These are phyloP conservation scores for Zygaena filipendulae DNA, from an alignment of 2,888 invertebrate species.

Conservation along the genomic window DNA sequence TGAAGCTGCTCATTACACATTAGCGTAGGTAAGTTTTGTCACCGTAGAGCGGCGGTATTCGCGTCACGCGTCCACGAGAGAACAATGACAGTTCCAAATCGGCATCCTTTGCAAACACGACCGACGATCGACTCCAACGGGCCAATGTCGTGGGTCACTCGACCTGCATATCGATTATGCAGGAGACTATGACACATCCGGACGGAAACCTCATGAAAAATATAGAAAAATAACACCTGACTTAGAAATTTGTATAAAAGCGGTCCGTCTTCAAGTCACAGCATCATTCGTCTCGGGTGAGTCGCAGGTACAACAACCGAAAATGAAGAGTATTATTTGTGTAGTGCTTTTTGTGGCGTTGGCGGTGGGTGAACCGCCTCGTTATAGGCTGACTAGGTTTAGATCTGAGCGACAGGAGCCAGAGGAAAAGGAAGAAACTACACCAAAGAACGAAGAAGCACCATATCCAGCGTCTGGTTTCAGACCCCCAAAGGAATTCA, in stretches of 20 bases:
- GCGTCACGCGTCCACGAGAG: constrained; percentile 38
- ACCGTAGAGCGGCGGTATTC: constrained; percentile 25
- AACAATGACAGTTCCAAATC: constrained; percentile 61
- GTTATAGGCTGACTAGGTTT: constrained; percentile 32
- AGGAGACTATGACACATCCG: constrained; percentile 47
- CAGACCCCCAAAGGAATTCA: constrained; percentile 41
- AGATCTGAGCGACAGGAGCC: constrained; percentile 39
- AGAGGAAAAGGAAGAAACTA: constrained; percentile 30
- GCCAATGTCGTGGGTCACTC: constrained; percentile 56
- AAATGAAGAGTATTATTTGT: constrained; percentile 44
- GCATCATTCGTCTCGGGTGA: constrained; percentile 50
- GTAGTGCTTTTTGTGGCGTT: constrained; percentile 37
- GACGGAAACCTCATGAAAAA: constrained; percentile 42
- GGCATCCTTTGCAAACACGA: constrained; percentile 51
- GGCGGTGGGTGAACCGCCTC: constrained; percentile 44
- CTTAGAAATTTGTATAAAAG: constrained; percentile 43
- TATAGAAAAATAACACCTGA: constrained; percentile 9
- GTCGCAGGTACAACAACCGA: constrained; percentile 32
- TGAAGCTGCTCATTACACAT: constrained; percentile 35
- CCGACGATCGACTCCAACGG: constrained; percentile 45
- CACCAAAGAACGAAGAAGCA: constrained; percentile 24
- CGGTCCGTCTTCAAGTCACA: constrained; percentile 22
- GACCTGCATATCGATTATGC: constrained; percentile 50
- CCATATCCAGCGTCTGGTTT: constrained; percentile 52
- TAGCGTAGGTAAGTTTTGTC: constrained; percentile 37